Evolutionary conservation across 2,113 vertebrate species (phyloP), one percentile per base, ranked within the genome.

Genomic region (Dissostichus mawsoni): DNA sequence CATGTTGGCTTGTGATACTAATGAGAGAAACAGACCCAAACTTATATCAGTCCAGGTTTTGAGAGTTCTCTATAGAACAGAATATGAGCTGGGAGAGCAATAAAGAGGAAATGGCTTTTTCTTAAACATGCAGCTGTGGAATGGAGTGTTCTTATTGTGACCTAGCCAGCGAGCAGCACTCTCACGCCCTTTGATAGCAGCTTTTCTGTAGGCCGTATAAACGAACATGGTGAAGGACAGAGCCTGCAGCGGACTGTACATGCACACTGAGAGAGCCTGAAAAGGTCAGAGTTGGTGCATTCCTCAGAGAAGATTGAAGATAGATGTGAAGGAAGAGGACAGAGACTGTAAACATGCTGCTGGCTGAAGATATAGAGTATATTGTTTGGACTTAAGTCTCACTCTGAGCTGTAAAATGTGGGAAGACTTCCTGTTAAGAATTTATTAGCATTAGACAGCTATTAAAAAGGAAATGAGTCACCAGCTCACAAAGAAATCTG

Each of bases 171-270:
- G 17, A 65, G 75, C 76, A 66, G 74, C 80, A 88, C 66, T 93
- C 90, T 88, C 90, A 90, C 83, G 89, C 84, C 88, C 91, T 89
- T 80, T 87, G 81, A 78, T 80, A 86, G 87, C 79, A 79, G 57
- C 76, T 33, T 69, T 77, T 83, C 87, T 66, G 55, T 64, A 50
- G 82, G 69, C 81, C 0, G 12, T 70, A 71, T 72, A 76, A 86
- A 74, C 62, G 80, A 69, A 75, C 52, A 50, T 68, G 76, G 67
- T 70, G 86, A 80, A 89, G 82, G 79, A 87, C 78, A 33, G 86
- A 78, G 69, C 72, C 71, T 51, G 75, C 79, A 75, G 84, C 16
- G 12, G 59, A 77, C 69, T 78, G 83, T 57, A 77, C 64, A 85
- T 14, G 59, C 74, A 66, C 81, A 78, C 50, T 65, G 61, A 59